Conservation (phyloP, 2,888 invertebrate species). For the Tenthredo scrophulariae region DNA sequence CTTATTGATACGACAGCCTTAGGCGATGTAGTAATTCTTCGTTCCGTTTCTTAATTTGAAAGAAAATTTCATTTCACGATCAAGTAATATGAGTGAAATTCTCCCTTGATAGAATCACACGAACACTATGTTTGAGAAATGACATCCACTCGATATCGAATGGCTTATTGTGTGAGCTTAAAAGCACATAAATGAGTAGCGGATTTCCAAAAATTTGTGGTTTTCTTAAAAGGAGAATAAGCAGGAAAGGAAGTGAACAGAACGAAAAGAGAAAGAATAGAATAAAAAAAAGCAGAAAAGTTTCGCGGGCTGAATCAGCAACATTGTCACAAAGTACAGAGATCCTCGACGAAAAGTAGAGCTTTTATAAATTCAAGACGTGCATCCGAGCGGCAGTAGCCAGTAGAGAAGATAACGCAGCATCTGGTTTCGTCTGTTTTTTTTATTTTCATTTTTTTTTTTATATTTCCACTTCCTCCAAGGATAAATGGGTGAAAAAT, state of each 20-base stretch:
- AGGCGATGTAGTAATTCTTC: background rate
- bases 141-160: background rate
- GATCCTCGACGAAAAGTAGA: background rate
- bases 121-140: background rate
- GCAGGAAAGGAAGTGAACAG: background rate
- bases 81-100: background rate
- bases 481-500: background rate
- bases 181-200: background rate
- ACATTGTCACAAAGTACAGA: background rate
- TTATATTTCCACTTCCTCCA: background rate
- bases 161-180: background rate
- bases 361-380: slow-evolving; percentile 40
- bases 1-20: background rate
- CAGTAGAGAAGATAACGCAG: background rate
- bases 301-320: slow-evolving; percentile 20
- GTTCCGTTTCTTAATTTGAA: background rate
- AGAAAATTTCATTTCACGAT: background rate
- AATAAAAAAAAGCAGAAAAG: background rate
- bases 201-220: background rate
- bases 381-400: slow-evolving; percentile 11
- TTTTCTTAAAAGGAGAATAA: background rate
- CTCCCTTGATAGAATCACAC: no score
- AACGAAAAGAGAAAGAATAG: background rate
- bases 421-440: background rate
- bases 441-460: background rate